phyloP scores from a whole-genome alignment of 1,140 invertebrate species.

The Rhyzopertha dominica region DNA sequence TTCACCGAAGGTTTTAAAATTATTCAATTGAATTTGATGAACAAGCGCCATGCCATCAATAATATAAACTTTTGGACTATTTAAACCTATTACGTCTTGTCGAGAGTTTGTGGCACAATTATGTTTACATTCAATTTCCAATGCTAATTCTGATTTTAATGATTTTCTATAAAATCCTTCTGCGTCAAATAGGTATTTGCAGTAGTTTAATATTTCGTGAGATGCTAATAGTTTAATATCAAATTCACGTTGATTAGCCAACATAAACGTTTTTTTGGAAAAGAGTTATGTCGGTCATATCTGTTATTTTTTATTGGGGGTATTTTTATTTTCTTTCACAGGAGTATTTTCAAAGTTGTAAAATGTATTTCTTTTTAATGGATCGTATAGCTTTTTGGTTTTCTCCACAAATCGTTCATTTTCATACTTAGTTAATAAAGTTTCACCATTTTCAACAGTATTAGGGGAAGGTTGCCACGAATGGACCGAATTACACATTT shows the following conservation, averaged over 20 bases:
- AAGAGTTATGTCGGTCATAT: constrained; percentile 18
- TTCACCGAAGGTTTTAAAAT: constrained; percentile 1
- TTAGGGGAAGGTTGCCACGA: neutral
- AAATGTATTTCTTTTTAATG: constrained; percentile 18
- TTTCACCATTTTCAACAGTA: constrained; percentile 1
- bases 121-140: constrained; percentile 23
- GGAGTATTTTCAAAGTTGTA: constrained; percentile 16
- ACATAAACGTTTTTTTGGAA: constrained; percentile 23
- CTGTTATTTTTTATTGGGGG: constrained; percentile 19
- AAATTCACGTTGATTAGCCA: constrained; percentile 22
- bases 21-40: constrained; percentile 6
- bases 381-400: constrained; percentile 20
- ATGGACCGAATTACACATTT: too few relatives aligned
- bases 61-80: constrained; percentile 12
- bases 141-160: constrained; percentile 18
- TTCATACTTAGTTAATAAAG: constrained; percentile 16
- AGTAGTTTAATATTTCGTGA: constrained; percentile 20
- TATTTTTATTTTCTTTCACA: constrained; percentile 17
- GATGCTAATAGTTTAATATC: constrained; percentile 22
- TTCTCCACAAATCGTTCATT: constrained; percentile 20
- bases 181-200: constrained; percentile 21
- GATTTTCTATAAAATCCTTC: constrained; percentile 24
- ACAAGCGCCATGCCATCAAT: constrained; percentile 5
- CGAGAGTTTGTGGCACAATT: constrained; percentile 18
- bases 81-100: constrained; percentile 18